Conservation (phyloP, 2,797 vertebrate species). For the Cyclura pinguis region DNA sequence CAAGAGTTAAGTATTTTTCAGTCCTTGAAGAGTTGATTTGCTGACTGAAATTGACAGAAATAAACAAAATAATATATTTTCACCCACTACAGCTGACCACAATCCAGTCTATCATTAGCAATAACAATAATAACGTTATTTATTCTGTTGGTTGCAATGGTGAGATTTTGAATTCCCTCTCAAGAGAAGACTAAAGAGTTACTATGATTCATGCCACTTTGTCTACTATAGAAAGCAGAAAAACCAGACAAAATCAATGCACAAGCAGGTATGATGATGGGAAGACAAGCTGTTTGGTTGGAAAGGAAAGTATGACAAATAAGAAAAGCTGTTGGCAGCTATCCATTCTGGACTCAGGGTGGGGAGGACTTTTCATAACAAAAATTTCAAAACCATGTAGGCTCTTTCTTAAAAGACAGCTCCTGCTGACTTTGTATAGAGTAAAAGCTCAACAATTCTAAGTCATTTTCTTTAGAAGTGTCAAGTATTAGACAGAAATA, state of each 20-base stretch:
- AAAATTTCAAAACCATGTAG: constrained; percentile 38
- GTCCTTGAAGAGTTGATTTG: not conserved
- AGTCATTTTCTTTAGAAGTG: not conserved
- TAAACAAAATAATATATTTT: not conserved
- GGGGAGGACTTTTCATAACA: not conserved
- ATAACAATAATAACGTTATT: not conserved
- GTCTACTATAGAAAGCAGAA: not conserved
- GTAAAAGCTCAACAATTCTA: constrained; percentile 8
- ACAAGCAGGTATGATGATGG: not conserved
- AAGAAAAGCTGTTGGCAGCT: constrained; percentile 18
- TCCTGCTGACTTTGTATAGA: not conserved
- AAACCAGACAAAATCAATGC: not conserved
- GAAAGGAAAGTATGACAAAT: constrained; percentile 10
- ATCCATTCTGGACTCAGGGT: not conserved
- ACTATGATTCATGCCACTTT: rapidly evolving
- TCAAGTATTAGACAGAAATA: not conserved
- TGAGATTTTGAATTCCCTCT: not conserved
- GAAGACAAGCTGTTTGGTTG: constrained; percentile 11
- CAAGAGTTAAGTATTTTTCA: not conserved
- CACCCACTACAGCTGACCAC: not conserved
- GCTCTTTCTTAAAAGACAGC: not conserved
- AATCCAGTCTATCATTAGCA: not conserved
- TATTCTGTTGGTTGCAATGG: not conserved
- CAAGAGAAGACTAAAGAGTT: not conserved
- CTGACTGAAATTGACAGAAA: not conserved